A percentile compares a stretch with the other conserved stretches of the same genome.
phyloP scores from a whole-genome alignment of 2,888 invertebrate species.

The Trissoscelio sp. region DNA sequence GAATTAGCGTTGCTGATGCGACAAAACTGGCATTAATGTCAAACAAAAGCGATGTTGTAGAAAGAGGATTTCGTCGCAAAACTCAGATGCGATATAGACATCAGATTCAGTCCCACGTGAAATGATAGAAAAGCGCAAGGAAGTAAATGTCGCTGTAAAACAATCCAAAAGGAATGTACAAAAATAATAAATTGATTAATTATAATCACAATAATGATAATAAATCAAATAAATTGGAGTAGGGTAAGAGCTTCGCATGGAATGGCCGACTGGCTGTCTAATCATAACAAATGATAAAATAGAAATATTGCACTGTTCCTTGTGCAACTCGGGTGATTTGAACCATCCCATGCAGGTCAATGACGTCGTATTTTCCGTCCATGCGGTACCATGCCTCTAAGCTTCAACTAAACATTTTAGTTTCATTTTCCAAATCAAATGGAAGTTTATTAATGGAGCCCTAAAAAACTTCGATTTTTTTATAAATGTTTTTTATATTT shows the following conservation, averaged over 20 bases:
- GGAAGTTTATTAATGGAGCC: background rate
- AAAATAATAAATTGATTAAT: background rate
- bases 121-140: conserved; percentile 76
- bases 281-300: conserved; percentile 24
- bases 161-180: background rate
- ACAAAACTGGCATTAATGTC: conserved; percentile 76
- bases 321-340: conserved; percentile 66
- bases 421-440: conserved; percentile 15
- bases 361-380: conserved; percentile 72
- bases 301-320: conserved; percentile 63
- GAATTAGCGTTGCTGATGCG: conserved; percentile 83
- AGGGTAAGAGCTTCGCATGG: conserved; percentile 65
- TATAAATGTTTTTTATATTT: background rate
- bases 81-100: conserved; percentile 65
- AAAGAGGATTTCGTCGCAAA: conserved; percentile 67
- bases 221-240: conserved; percentile 28
- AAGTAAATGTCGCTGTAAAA: conserved; percentile 72
- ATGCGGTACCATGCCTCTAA: conserved; percentile 79
- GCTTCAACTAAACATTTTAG: conserved; percentile 68
- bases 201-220: background rate
- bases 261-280: conserved; percentile 64
- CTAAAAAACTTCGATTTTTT: conserved; percentile 5
- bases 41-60: conserved; percentile 75
- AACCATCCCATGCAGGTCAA: conserved; percentile 71
- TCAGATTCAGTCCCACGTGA: conserved; percentile 69